phyloP scores from a whole-genome alignment of 2,888 invertebrate species.

The Cataglyphis albicans region DNA sequence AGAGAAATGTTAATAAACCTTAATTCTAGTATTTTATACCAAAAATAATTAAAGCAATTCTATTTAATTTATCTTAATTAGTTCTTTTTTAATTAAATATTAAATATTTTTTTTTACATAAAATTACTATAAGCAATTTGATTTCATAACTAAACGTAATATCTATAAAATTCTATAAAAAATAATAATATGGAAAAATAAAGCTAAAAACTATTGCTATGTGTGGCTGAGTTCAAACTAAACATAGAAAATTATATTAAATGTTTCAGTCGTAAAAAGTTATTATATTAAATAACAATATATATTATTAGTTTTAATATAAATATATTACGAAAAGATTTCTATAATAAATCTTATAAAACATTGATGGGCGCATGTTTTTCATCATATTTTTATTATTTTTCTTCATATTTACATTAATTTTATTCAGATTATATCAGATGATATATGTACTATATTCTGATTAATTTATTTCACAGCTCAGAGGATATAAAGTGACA shows the following conservation, averaged over 20 bases:
- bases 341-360: background rate
- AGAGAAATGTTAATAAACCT: background rate
- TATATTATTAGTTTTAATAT: background rate
- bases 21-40: background rate
- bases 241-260: background rate
- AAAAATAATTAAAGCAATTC: background rate
- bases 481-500: constrained; percentile 91
- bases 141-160: constrained; percentile 7
- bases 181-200: background rate
- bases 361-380: background rate
- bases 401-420: background rate
- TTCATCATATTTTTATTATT: background rate
- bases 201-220: background rate
- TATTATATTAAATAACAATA: background rate
- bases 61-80: background rate
- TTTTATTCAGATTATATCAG: background rate
- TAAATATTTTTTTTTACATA: background rate
- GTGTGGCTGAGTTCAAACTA: background rate
- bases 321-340: constrained; percentile 1
- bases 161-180: background rate
- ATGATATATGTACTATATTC: background rate
- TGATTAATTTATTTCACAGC: constrained; percentile 77
- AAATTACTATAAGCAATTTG: background rate
- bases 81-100: background rate
- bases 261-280: background rate